Evolutionary conservation across 2,888 invertebrate species (phyloP).

Genomic region (Dryadula phaetusa): DNA sequence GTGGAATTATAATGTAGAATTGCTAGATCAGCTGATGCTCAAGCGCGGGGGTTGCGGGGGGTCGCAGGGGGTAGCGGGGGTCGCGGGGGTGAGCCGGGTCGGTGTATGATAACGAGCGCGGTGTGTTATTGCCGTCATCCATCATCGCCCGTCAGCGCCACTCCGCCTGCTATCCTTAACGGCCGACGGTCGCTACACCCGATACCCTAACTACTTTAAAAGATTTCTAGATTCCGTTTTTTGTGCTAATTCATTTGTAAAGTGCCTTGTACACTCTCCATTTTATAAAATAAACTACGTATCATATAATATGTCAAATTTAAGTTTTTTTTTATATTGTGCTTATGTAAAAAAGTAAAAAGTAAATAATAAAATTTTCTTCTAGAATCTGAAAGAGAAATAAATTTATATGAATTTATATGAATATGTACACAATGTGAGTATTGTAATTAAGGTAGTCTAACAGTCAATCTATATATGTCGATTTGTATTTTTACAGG

Average conservation of each 20-base stretch:
- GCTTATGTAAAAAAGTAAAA: no score
- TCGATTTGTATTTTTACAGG: no score
- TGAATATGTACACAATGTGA: no score
- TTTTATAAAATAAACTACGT: neutral
- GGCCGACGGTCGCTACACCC: conserved; percentile 20
- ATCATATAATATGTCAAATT: neutral
- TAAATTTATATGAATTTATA: no score
- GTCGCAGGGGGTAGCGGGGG: conserved; percentile 10
- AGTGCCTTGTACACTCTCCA: neutral
- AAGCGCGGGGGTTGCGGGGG: neutral
- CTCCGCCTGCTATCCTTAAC: conserved; percentile 31
- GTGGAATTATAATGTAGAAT: conserved; percentile 11
- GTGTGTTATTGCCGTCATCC: conserved; percentile 74
- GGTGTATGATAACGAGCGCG: conserved; percentile 52
- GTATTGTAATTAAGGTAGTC: no score
- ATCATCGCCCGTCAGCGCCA: conserved; percentile 59
- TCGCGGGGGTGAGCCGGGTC: conserved; percentile 21
- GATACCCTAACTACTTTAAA: conserved; percentile 31
- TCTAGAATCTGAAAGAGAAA: no score
- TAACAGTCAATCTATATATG: no score
- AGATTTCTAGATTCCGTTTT: conserved; percentile 33
- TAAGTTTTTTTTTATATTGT: no score
- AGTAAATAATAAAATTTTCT: no score
- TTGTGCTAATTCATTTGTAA: conserved; percentile 1
- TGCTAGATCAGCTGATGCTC: neutral